Evolutionary conservation across 2,888 invertebrate species (phyloP).

Genomic region (Eupsilia transversa): DNA sequence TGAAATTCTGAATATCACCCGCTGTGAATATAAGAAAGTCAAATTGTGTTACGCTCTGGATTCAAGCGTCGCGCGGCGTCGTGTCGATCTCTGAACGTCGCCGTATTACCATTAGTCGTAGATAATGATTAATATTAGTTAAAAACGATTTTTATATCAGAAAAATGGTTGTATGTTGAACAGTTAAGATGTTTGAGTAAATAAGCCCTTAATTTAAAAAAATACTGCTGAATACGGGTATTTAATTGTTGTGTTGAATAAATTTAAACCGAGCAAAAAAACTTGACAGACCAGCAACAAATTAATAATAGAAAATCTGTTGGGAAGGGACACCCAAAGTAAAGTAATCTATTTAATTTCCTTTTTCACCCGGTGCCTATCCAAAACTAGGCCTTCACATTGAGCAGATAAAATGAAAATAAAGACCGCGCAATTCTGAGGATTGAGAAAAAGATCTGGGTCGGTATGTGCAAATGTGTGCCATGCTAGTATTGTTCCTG

Average conservation of each 20-base stretch:
- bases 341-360: neutral
- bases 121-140: neutral
- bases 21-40: conserved; percentile 12
- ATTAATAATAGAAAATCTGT: neutral
- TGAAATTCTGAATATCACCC: neutral
- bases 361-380: neutral
- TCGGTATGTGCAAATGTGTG: conserved; percentile 10
- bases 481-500: conserved; percentile 1
- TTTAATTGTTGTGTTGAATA: neutral
- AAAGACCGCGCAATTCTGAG: conserved; percentile 22
- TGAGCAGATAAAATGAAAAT: conserved; percentile 17
- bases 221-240: neutral
- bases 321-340: neutral
- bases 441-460: conserved; percentile 33
- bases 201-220: neutral
- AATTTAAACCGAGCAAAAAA: neutral
- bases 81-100: neutral
- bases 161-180: neutral
- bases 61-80: too few species aligned
- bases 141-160: neutral
- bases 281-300: neutral
- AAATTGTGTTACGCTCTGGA: conserved; percentile 5
- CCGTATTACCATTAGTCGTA: too few species aligned
- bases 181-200: neutral
- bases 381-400: conserved; percentile 3